Evolutionary conservation across 2,888 invertebrate genomes (phyloP), one percentile per base, ranked within the genome.

Genomic region (Lasioglossum zephyrum): DNA sequence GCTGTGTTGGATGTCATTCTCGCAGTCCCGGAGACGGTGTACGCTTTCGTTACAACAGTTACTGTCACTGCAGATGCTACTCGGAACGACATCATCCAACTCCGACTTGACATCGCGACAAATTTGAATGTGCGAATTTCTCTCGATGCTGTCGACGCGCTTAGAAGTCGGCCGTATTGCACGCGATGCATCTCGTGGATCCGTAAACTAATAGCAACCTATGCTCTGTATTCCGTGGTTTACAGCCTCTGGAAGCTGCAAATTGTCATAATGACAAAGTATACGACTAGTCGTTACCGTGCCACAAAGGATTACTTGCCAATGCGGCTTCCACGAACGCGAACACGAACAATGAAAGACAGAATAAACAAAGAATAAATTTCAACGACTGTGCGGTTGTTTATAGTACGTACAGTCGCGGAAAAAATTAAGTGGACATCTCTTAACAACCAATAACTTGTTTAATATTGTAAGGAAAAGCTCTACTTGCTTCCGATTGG

Each of bases 31-130:
- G 41, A 31, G 41, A 66, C 57, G 49, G 66, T 76, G 72, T 53
- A 84, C 53, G 73, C 72, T 84, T 85, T 66, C 84, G 83, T 84
- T 73, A 74, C 82, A 77, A 77, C 70, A 22, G 73, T 74, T 78
- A 77, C 66, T 60, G 69, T 49, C 49, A 60, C 70, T 84, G 57
- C 84, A 84, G 77, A 83, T 84, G 84, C 63, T 31, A n/a, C 75
- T 47, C 39, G 73, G 22, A 53, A 75, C 84, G 78, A 78, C 77
- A 60, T 47, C 53, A 70, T 57, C 44, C 83, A 69, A 77, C 82
- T 44, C 60, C n/a, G 41, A 13, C 31, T 18, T 5, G 11, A n/a
- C n/a, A 66, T 13, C 77, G 13, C 78, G 84, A 60, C 73, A 47
- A 78, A 83, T 83, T 82, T 77, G 73, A 75, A 83, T 66, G 84